These are phyloP conservation scores for Apodemus agrarius DNA, from an alignment of 2,797 vertebrate species.

Conservation along the genomic window DNA sequence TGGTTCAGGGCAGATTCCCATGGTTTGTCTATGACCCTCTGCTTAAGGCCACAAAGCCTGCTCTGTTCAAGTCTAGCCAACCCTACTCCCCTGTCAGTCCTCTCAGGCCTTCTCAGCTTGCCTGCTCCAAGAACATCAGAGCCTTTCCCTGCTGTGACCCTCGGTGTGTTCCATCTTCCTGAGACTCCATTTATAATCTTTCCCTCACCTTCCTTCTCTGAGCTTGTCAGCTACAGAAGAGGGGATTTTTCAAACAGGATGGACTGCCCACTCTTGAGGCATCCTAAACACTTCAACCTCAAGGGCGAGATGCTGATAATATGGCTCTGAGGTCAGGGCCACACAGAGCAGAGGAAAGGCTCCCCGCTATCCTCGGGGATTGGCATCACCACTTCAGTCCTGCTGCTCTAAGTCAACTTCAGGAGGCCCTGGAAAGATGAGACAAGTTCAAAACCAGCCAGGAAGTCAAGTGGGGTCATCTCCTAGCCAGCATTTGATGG, in stretches of 20 bases:
- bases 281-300: background rate
- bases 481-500: background rate
- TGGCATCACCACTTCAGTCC: background rate
- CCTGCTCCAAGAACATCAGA: background rate
- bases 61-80: rapidly evolving
- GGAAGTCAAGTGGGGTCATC: background rate
- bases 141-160: background rate
- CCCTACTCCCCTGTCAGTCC: rapidly evolving
- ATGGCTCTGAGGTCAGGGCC: background rate
- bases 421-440: background rate
- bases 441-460: background rate
- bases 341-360: background rate
- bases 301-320: rapidly evolving
- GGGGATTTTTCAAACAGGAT: background rate
- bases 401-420: background rate
- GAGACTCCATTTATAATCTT: background rate
- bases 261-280: background rate
- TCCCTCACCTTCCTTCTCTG: background rate
- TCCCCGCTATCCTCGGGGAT: rapidly evolving
- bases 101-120: background rate
- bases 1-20: background rate
- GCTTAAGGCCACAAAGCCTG: too few relatives aligned
- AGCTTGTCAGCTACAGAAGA: background rate
- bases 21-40: background rate
- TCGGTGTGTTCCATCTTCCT: background rate